Evolutionary conservation across 2,888 invertebrate genomes (phyloP), one percentile per base, ranked within the genome.

Genomic region (Habrosyne pyritoides): DNA sequence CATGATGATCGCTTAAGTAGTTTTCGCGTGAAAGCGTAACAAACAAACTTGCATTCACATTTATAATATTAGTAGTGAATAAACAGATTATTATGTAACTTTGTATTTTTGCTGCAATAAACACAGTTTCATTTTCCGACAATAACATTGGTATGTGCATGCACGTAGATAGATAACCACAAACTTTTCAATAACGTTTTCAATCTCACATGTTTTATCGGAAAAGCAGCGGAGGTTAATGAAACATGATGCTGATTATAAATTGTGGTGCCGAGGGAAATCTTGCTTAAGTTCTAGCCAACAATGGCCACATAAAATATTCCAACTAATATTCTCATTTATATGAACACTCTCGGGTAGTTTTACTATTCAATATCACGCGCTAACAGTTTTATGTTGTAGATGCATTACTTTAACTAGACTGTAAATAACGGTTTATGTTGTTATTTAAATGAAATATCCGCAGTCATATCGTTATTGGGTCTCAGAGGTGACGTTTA

Each of bases 181-280:
- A 26, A 14, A 28, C 18, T n/a, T 28, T 49, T 30, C 28, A 30
- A 14, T n/a, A 26, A 14, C 50, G 47, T 8, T 7, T 53, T 48
- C 50, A 56, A 59, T 54, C 60, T 73, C 59, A 55, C 57, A 54
- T 74, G 73, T 71, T 76, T 74, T 78, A 80, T 83, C 66, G 73
- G 65, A 72, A 81, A 77, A 79, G 66, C 67, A 69, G 56, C 50
- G 60, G 57, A 72, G 73, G 81, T 81, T 80, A 84, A 83, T 83
- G 76, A 81, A 82, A 84, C 81, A 81, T 77, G 75, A 75, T 73
- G 68, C 75, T 81, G 83, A 87, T 88, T 88, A 86, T 86, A 87
- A 87, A 85, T 78, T 74, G 76, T 67, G 59, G 73, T 65, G 73
- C 61, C 87, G 46, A 55, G 87, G 89, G 89, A 89, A 89, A 89